Conservation (phyloP, 2,888 invertebrate genomes). For the Stramonita haemastoma region DNA sequence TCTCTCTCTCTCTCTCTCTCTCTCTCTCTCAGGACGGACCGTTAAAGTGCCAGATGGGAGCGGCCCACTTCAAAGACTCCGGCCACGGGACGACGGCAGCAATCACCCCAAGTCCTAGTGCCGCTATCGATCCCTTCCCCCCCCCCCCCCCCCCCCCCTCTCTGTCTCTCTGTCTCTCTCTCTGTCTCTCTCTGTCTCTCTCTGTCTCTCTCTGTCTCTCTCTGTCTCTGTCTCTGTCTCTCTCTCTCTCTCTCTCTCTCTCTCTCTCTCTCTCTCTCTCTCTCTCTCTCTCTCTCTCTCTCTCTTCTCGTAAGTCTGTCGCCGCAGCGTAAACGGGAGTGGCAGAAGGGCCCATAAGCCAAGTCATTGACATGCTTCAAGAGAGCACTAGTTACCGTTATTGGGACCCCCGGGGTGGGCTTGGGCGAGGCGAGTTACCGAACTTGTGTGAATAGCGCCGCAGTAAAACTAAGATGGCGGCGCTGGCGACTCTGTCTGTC, state of each 20-base stretch:
- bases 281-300: neutral
- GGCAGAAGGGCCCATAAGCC: slow-evolving; percentile 36
- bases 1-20: neutral
- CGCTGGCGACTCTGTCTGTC: neutral
- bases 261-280: slow-evolving; percentile 15
- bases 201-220: neutral
- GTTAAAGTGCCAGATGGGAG: slow-evolving; percentile 13
- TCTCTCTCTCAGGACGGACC: neutral
- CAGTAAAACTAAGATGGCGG: neutral
- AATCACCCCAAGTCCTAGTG: neutral
- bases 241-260: neutral
- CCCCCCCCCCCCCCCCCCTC: neutral
- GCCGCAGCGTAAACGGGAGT: neutral
- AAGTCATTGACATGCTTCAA: slow-evolving; percentile 35
- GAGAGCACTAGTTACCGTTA: slow-evolving; percentile 33
- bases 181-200: neutral
- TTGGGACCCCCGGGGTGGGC: neutral
- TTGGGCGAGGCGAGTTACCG: neutral
- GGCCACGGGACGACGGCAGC: neutral
- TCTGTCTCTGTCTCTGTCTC: neutral
- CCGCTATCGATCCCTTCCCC: slow-evolving; percentile 16
- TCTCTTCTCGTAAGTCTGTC: neutral
- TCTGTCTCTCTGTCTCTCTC: neutral
- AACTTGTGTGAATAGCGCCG: slow-evolving; percentile 17
- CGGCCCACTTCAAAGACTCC: slow-evolving; percentile 3